Percentiles rank a stretch among this genome's conserved stretches.
Evolutionary conservation across 2,113 vertebrate species (phyloP).

Genomic region (Mormoops blainvillei): DNA sequence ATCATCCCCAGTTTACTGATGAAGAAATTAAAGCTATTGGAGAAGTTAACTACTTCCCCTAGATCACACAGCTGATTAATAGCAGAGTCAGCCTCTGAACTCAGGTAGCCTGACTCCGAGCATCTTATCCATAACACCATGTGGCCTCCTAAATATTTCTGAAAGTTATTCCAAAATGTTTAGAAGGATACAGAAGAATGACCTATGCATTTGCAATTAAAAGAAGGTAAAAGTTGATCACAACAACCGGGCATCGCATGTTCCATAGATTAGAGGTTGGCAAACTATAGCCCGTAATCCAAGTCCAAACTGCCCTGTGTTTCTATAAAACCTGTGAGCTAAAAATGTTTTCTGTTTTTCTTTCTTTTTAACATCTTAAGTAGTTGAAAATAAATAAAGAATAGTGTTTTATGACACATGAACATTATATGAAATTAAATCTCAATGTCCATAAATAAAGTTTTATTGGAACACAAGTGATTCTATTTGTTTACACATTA

Average conservation of each 20-base stretch:
- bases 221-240: background rate
- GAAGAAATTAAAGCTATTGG: background rate
- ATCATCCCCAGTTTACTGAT: background rate
- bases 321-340: background rate
- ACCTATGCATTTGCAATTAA: background rate
- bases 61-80: background rate
- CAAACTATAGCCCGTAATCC: background rate
- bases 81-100: background rate
- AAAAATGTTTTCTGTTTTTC: background rate
- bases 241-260: background rate
- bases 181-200: background rate
- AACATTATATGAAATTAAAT: background rate
- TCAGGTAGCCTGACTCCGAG: background rate
- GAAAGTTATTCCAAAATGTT: background rate
- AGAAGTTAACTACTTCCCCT: background rate
- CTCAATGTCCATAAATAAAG: background rate
- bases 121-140: background rate
- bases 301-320: background rate
- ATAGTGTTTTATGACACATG: background rate
- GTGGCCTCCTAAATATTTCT: background rate
- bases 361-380: background rate
- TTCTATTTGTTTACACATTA: background rate
- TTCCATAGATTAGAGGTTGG: background rate
- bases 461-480: background rate
- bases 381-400: background rate